Conservation (phyloP, 2,113 vertebrate genomes). For the Galbula dea region DNA sequence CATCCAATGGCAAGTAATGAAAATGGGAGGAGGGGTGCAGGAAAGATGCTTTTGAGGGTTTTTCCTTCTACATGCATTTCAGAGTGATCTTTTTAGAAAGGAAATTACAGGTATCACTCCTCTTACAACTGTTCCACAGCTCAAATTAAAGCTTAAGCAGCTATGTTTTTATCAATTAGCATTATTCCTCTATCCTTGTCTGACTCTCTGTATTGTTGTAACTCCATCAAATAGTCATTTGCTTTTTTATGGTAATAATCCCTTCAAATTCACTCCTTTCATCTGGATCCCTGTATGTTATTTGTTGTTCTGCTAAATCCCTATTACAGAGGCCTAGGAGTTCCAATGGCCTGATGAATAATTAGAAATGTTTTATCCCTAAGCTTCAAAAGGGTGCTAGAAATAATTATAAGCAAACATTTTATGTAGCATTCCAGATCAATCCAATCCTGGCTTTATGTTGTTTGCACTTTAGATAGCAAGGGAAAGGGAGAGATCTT, state of each 20-base stretch:
- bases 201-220: constrained; percentile 70
- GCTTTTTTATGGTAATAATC: constrained; percentile 79
- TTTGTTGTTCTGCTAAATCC: constrained; percentile 78
- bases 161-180: constrained; percentile 72
- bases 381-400: constrained; percentile 80
- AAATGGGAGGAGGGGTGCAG: not conserved
- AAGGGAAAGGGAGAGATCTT: constrained; percentile 32
- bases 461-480: constrained; percentile 65
- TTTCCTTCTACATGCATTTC: not conserved
- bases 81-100: not conserved
- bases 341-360: constrained; percentile 77
- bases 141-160: constrained; percentile 68
- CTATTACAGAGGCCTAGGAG: constrained; percentile 71
- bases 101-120: constrained; percentile 64
- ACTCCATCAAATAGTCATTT: constrained; percentile 76
- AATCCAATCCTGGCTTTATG: constrained; percentile 59
- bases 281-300: constrained; percentile 73
- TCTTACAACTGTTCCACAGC: constrained; percentile 35
- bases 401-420: constrained; percentile 83
- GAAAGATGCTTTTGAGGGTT: not conserved
- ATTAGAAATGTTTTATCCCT: constrained; percentile 81
- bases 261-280: constrained; percentile 75
- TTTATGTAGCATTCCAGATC: constrained; percentile 71
- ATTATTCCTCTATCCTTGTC: constrained; percentile 67
- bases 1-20: not conserved